Evolutionary conservation across 1,140 invertebrate genomes (phyloP).

Genomic region (Achatina immaculata): DNA sequence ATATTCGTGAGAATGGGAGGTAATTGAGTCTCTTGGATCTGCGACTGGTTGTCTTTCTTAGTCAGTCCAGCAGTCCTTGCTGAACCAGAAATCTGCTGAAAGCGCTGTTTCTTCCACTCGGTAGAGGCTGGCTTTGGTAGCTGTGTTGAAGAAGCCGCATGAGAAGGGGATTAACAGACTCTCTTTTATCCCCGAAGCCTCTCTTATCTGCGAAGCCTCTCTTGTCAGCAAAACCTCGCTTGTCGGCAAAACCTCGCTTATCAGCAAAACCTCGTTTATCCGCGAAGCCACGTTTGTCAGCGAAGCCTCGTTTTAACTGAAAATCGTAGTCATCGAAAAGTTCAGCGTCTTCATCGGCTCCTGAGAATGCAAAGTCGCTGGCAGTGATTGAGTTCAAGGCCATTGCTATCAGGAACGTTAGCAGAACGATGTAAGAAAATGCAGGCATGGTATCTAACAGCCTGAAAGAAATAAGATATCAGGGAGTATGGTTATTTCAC

Average conservation of each 20-base stretch:
- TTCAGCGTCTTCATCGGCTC: neutral
- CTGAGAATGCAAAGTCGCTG: slow-evolving; percentile 23
- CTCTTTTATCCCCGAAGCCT: slow-evolving; percentile 42
- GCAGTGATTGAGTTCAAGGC: slow-evolving; percentile 31
- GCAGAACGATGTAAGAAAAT: slow-evolving; percentile 13
- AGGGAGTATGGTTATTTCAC: no score
- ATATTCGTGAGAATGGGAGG: no score
- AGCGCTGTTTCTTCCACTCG: slow-evolving; percentile 32
- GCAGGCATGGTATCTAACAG: slow-evolving; percentile 29
- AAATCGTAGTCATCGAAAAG: slow-evolving; percentile 21
- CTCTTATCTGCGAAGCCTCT: slow-evolving; percentile 49
- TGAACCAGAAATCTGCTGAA: slow-evolving; percentile 32
- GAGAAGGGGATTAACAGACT: neutral
- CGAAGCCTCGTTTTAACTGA: slow-evolving; percentile 38
- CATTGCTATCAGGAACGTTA: slow-evolving; percentile 8
- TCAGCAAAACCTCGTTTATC: slow-evolving; percentile 47
- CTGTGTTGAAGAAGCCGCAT: slow-evolving; percentile 17
- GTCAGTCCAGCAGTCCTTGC: slow-evolving; percentile 39
- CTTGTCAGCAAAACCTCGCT: slow-evolving; percentile 48
- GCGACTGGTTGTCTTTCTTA: no score
- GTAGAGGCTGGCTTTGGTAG: slow-evolving; percentile 9
- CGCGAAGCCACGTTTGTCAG: slow-evolving; percentile 46
- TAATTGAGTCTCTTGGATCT: no score
- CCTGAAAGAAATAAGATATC: no score
- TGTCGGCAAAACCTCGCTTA: slow-evolving; percentile 48